Base-by-base conservation (phyloP, 2,888 invertebrate genomes). In the Baronia brevicornis region DNA sequence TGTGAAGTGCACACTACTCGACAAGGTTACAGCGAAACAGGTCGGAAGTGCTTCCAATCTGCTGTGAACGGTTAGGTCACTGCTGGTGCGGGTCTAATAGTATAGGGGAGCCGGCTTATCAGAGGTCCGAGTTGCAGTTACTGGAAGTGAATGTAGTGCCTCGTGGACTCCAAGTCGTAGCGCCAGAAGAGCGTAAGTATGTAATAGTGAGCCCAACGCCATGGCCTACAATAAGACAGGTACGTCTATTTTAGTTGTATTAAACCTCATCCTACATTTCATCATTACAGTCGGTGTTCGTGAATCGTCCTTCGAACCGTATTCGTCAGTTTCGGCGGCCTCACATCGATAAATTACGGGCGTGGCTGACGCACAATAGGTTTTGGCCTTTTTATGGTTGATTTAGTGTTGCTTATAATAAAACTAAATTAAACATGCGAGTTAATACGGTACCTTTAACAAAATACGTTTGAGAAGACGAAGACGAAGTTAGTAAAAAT, bases 41-140 rank as follows among this genome's bases (percentile, higher is more conserved):
- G 63, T 71, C 75, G 70, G 71, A 73, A 69, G 70, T 75, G 70
- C 59, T 65, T 71, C 60, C 61, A 61, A 71, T 69, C 65, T 64
- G 53, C 50, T 52, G 62, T 66, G 60, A 67, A 61, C 66, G 58
- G 60, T 58, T 68, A 60, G 63, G 58, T 72, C 72, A 64, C 58
- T 20, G 21, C 46, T 51, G 55, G 56, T 60, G 64, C 61, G 64
- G 59, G 55, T 60, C 48, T 54, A 60, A 58, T 60, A 52, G 54
- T 59, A 61, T 58, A 36, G 46, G 50, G 52, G 48, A 54, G 55
- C 60, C 55, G 65, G 62, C 62, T 59, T 51, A 56, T 58, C 57
- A 60, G 47, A 55, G 48, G 48, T 46, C 48, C 48, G 51, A 60
- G 67, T 73, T 61, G 45, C 48, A 41, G 57, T 60, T 54, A 54